A percentile compares a stretch with the other conserved stretches of the same genome.
Conservation (phyloP, 2,888 invertebrate genomes). For the Muschampia plurimacula region DNA sequence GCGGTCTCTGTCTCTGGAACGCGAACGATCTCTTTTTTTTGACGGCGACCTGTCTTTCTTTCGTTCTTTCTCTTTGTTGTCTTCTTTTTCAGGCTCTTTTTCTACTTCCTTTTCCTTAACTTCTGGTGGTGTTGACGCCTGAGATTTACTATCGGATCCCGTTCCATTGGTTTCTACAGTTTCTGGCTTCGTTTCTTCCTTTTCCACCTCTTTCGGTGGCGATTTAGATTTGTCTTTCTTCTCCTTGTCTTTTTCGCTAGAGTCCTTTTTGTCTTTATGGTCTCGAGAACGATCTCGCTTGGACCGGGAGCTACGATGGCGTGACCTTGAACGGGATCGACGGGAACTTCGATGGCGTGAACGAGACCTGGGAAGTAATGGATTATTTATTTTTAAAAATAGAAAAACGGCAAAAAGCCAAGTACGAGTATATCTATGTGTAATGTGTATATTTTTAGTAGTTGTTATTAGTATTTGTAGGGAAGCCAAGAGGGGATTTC, state of each 20-base stretch:
- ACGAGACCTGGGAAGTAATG: constrained; percentile 67
- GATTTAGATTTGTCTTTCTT: constrained; percentile 69
- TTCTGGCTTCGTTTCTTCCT: constrained; percentile 64
- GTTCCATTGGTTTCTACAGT: constrained; percentile 65
- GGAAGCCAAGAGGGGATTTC: too few species aligned
- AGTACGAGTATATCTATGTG: too few species aligned
- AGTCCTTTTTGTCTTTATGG: constrained; percentile 62
- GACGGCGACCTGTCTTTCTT: constrained; percentile 66
- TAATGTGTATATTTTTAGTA: too few species aligned
- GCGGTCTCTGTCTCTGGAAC: constrained; percentile 76
- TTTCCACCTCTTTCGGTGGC: constrained; percentile 61
- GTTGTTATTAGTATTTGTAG: too few species aligned
- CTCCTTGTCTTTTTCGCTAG: constrained; percentile 57
- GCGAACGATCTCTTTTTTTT: constrained; percentile 77
- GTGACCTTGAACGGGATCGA: constrained; percentile 79
- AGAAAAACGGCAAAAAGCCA: too few species aligned
- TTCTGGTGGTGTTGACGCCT: constrained; percentile 64
- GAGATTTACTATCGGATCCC: constrained; percentile 62
- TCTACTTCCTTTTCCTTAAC: constrained; percentile 57
- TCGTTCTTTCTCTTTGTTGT: constrained; percentile 51
- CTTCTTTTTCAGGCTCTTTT: constrained; percentile 44
- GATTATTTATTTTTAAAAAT: too few species aligned
- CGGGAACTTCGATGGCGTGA: constrained; percentile 86
- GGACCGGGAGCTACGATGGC: constrained; percentile 84
- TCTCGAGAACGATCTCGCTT: constrained; percentile 78